Evolutionary conservation across 2,113 vertebrate genomes (phyloP), one percentile per base, ranked within the genome.

Genomic region (Microcebus murinus): DNA sequence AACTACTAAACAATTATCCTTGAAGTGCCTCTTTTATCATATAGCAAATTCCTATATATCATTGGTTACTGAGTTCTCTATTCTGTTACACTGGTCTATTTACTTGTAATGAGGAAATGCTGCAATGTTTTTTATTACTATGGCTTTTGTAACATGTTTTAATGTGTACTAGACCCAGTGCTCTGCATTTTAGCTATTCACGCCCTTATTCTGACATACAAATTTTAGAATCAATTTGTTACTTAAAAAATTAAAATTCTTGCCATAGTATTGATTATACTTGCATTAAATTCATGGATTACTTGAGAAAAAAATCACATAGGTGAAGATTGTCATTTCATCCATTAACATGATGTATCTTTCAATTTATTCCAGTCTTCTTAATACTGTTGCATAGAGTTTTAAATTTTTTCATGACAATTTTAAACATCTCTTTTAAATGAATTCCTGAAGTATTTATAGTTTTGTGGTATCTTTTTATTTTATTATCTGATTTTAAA

Each of bases 211-310:
- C 25, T 59, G 27, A 4, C 27, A 86, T 34, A 50, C 20, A 2
- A 88, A 95, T 29, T 95, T 79, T 84, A 79, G n/a, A 84, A 29
- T 39, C 8, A 39, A 87, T 59, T 83, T 95, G 12, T 59, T 15
- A 50, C 68, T 88, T n/a, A 74, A 83, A 83, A 73, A 48, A 57
- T 50, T 25, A 59, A 83, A 67, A 34, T 82, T 25, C 20, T 39
- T 67, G 31, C 23, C 67, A 39, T 50, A 31, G 8, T 29, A 39
- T 27, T 91, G 52, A 91, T 70, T 95, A 59, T 59, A 39, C 18
- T 45, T 76, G 3, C 18, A 50, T 18, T 77, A 13, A 77, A 90
- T 84, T 59, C n/a, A 77, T 85, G 50, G 50, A 39, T 71, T 50
- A 52, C 76, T 90, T 77, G 20, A 42, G 25, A 48, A 70, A 85